A percentile compares a stretch with the other conserved stretches of the same genome.
Evolutionary conservation across 1,140 invertebrate genomes (phyloP).

Genomic region (Bathynomus jamesi): DNA sequence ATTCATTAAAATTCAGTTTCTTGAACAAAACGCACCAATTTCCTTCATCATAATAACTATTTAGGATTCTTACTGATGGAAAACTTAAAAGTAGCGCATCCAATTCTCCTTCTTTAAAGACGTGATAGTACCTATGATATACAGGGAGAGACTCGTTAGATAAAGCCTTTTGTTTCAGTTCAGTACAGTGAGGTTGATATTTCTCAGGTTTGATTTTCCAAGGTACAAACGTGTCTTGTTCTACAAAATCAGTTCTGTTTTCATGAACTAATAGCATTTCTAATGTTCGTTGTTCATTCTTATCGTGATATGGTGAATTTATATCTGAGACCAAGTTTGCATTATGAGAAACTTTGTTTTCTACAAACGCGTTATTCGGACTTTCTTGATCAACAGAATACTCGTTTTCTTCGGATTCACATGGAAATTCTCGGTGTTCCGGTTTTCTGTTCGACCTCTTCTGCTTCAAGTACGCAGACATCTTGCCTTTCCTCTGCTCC

Average conservation of each 20-base stretch:
- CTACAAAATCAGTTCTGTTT: conserved; percentile 78
- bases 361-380: neutral
- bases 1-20: too few relatives aligned
- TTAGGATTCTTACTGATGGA: conserved; percentile 50
- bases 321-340: conserved; percentile 1
- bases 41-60: conserved; percentile 85
- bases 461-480: conserved; percentile 66
- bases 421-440: too few relatives aligned
- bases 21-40: conserved; percentile 86
- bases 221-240: conserved; percentile 54
- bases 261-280: conserved; percentile 74
- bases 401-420: too few relatives aligned
- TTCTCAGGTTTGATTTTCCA: conserved; percentile 43
- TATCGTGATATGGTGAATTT: neutral
- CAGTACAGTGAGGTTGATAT: conserved; percentile 28
- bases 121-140: conserved; percentile 86
- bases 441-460: conserved; percentile 8
- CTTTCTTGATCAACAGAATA: neutral
- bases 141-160: conserved; percentile 41
- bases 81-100: conserved; percentile 58
- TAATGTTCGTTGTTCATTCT: too few relatives aligned
- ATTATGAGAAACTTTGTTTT: neutral
- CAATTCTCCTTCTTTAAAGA: conserved; percentile 81
- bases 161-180: conserved; percentile 41
- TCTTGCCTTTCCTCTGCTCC: conserved; percentile 64